Evolutionary conservation across 2,797 vertebrate species (phyloP).

Genomic region (Podarcis lilfordi): DNA sequence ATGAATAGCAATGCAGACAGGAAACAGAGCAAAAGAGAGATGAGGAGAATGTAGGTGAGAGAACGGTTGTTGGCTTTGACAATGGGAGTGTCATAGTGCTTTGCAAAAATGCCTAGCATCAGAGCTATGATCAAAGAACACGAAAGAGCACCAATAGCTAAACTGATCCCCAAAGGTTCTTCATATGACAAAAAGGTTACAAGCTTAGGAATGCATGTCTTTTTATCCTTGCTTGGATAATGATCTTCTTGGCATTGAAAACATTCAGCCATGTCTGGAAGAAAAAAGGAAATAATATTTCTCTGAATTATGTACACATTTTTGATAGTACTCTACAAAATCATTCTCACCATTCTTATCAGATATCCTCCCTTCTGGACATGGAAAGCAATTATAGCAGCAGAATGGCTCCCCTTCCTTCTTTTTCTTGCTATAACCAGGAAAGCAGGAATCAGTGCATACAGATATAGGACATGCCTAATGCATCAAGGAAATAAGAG

Average conservation of each 20-base stretch:
- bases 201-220: not conserved
- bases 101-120: not conserved
- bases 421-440: not conserved
- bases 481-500: not conserved
- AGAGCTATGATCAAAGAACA: not conserved
- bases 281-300: not conserved
- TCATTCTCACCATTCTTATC: not conserved
- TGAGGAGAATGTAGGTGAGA: not conserved
- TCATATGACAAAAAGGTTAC: not conserved
- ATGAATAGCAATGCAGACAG: constrained; percentile 2
- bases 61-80: not conserved
- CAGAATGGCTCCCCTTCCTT: not conserved
- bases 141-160: not conserved
- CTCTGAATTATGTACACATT: not conserved
- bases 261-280: not conserved
- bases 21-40: not conserved
- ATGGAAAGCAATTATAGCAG: not conserved
- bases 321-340: not conserved
- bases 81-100: not conserved
- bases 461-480: not conserved
- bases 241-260: not conserved
- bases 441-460: not conserved
- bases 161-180: not conserved
- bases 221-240: not conserved
- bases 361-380: not conserved